Percentiles rank a stretch among this genome's conserved stretches.
Conservation (phyloP, 2,888 invertebrate genomes). For the Thereva unica region DNA sequence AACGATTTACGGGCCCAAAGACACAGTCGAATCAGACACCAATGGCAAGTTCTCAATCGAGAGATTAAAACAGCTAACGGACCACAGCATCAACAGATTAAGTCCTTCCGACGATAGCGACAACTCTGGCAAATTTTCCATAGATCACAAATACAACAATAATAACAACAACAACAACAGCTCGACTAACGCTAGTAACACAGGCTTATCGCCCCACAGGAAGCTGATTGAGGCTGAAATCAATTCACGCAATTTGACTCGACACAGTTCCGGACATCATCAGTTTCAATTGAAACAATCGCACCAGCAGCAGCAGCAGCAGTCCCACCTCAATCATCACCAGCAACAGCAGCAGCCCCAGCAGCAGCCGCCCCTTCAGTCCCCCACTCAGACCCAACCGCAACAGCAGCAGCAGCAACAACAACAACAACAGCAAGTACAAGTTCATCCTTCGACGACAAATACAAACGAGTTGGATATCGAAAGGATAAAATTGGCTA, state of each 20-base stretch:
- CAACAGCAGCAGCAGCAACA: conserved; percentile 44
- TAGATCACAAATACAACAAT: conserved; percentile 45
- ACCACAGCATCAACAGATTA: conserved; percentile 53
- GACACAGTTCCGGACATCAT: conserved; percentile 36
- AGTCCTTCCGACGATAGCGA: conserved; percentile 49
- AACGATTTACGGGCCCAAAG: conserved; percentile 22
- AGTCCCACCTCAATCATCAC: conserved; percentile 27
- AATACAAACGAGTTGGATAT: conserved; percentile 52
- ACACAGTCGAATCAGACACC: conserved; percentile 39
- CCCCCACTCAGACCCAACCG: conserved; percentile 37
- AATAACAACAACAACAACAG: conserved; percentile 43
- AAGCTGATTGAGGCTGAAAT: conserved; percentile 50
- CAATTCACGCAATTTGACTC: conserved; percentile 42
- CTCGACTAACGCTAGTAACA: conserved; percentile 44
- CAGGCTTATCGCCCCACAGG: conserved; percentile 46
- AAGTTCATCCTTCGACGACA: conserved; percentile 28
- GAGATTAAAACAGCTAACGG: conserved; percentile 55
- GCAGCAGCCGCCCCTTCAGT: conserved; percentile 37
- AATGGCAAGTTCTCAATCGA: conserved; percentile 55
- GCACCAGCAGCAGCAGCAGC: conserved; percentile 39
- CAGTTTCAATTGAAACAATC: conserved; percentile 43
- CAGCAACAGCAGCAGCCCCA: conserved; percentile 37
- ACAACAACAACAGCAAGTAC: conserved; percentile 33
- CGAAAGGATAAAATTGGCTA: conserved; percentile 57
- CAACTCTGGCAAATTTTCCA: conserved; percentile 37